Base-by-base conservation (phyloP, 1,140 invertebrate genomes). In the Cydia fagiglandana region DNA sequence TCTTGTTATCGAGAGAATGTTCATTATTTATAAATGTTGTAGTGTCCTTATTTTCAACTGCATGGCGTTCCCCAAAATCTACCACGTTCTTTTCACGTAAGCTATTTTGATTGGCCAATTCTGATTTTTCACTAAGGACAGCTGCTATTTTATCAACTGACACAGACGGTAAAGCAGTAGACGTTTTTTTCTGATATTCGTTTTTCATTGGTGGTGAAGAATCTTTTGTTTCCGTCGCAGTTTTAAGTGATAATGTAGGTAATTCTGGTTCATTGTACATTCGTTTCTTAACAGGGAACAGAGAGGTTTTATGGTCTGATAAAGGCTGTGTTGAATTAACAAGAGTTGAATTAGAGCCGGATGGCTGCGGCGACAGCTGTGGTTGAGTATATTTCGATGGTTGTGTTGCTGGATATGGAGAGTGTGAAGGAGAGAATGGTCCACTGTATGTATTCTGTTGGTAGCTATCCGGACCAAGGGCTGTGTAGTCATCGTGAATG, bases 271-370 rank as follows among this genome's bases (percentile, higher is more conserved):
- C 95, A 85, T 91, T 94, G 76, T 95, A 95, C 17, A 90, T 93
- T 64, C 95, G 89, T 84, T 95, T 95, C 81, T 95, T 95, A 7
- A 93, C 88, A 50, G 93, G 91, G 75, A 91, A 93, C 34, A 90
- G 79, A 47, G 84, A 76, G 47, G 88, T 73, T 84, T 91, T 93
- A 12, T 87, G 76, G n/a, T 88, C 86, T 38, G 82, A 38, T 50
- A 80, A 81, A 45, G 80, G 77, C 61, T 79, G 83, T 9, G 79
- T 74, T 3, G 83, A n/a, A 74, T 79, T 83, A n/a, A 77, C 56
- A 20, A 75, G 66, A 24, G 70, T 61, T 3, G 78, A 50, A 66
- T 73, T 77, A n/a, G 85, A 73, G 20, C 79, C 34, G 41, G 79
- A 66, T 6, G 86, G 77, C 73, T 88, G 88, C 6, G 86, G 88